Percentiles rank a stretch among this genome's conserved stretches.
Evolutionary conservation across 2,888 invertebrate species (phyloP).

Genomic region (Tenthredo notha): DNA sequence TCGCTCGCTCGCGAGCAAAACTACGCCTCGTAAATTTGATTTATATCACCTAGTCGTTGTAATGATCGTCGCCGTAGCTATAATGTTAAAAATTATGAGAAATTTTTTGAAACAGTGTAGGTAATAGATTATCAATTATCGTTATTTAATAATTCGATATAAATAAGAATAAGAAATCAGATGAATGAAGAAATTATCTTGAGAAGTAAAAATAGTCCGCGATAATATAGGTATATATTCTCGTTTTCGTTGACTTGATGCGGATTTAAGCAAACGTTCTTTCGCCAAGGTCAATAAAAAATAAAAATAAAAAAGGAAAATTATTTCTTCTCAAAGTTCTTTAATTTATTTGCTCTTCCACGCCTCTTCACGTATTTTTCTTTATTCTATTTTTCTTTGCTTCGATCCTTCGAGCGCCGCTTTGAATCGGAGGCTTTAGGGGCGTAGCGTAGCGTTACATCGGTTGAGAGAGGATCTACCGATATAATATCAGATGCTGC

Average conservation of each 20-base stretch:
- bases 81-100: neutral
- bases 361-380: neutral
- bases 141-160: neutral
- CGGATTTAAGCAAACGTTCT: neutral
- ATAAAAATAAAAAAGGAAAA: neutral
- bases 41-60: neutral
- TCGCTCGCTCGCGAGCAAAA: neutral
- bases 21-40: slow-evolving; percentile 22
- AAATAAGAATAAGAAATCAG: neutral
- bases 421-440: slow-evolving; percentile 12
- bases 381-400: neutral
- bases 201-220: neutral
- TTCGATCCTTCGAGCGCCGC: neutral
- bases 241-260: neutral
- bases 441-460: slow-evolving; percentile 1
- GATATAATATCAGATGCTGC: slow-evolving; percentile 16
- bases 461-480: neutral
- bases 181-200: neutral
- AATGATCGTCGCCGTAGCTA: neutral
- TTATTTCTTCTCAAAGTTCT: neutral
- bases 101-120: neutral
- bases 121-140: neutral
- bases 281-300: neutral
- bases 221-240: neutral
- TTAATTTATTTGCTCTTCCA: slow-evolving; percentile 1